Conservation (phyloP, 2,113 vertebrate species). For the Nothoprocta perdicaria region DNA sequence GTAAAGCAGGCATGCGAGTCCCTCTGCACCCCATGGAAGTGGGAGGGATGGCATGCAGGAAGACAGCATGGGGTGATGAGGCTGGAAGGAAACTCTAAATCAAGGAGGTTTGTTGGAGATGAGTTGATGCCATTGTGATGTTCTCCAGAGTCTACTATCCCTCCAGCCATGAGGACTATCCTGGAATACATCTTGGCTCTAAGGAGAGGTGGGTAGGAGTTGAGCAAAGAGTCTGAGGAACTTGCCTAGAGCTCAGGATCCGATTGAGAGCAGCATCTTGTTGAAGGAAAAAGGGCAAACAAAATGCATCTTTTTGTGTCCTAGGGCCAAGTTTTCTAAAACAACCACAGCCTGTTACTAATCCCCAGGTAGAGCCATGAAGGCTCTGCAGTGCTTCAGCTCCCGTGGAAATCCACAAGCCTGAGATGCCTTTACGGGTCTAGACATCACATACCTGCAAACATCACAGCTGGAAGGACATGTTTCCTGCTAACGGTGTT, state of each 20-base stretch:
- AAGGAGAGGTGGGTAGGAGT: neutral
- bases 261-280: neutral
- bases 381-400: neutral
- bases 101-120: accelerated
- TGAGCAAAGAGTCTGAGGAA: neutral
- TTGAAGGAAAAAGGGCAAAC: neutral
- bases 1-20: neutral
- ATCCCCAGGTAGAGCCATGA: neutral
- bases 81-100: neutral
- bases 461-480: neutral
- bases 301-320: neutral
- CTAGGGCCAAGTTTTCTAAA: neutral
- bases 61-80: neutral
- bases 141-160: neutral
- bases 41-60: neutral
- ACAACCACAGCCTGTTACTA: neutral
- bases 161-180: accelerated
- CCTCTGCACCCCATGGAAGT: neutral
- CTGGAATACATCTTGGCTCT: neutral
- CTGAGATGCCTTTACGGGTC: neutral
- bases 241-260: neutral
- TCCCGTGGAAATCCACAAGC: neutral
- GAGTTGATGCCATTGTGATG: neutral
- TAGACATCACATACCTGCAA: neutral
- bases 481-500: neutral